Base-by-base conservation (phyloP, 2,113 vertebrate genomes). In the Hemibates koningsi region DNA sequence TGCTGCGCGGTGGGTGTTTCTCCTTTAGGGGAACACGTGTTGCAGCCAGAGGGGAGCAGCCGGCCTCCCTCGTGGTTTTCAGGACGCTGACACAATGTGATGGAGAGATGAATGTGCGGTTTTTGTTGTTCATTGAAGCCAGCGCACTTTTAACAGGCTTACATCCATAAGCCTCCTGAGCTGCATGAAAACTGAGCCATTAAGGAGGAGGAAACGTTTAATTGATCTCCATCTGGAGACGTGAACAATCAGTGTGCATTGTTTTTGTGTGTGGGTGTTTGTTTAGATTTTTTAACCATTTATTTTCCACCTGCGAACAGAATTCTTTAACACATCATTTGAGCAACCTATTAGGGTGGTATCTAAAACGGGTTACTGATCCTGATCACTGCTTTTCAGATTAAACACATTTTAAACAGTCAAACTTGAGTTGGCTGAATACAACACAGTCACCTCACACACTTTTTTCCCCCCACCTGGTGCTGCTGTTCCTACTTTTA, bases 1-100 rank as follows among this genome's bases (percentile, higher is more conserved):
- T 43, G n/a, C 52, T 32, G 45, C 61, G 59, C 34, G n/a, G 88
- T 86, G 84, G 83, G 81, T 91, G 88, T 86, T 82, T 88, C 66
- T 87, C 80, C 36, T 68, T 50, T 32, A 13, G 43, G 81, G 80
- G 56, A 86, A 83, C 90, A 91, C 89, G 91, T 91, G 90, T 91
- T 91, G 82, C 85, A 76, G 80, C 63, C 56, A 52, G 59, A 21
- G 43, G 81, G 80, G 86, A 54, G 29, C 81, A 50, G 83, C 19
- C 4, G 86, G 41, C 66, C 59, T 79, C 84, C 93, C 89, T 90
- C 89, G 52, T 81, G 82, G 43, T 78, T 79, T 48, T 24, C 24
- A 13, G 12, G 14, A 50, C 12, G 7, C 43, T 48, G 29, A 66
- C 17, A 17, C 38, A 66, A 57, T 36, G n/a, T 78, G 66, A 76